phyloP scores from a whole-genome alignment of 2,797 vertebrate species.

The Merluccius polli region DNA sequence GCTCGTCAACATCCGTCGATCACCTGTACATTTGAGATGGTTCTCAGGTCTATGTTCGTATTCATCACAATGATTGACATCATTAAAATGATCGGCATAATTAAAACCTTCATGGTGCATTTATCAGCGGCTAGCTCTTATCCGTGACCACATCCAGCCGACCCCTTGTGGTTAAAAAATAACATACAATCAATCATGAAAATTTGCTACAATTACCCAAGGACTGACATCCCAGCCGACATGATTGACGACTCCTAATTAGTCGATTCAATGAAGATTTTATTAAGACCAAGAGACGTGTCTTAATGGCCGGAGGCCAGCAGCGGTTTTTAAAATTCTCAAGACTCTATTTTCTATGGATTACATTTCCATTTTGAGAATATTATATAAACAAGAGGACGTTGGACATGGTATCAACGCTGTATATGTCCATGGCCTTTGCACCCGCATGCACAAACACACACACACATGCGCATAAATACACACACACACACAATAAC shows the following conservation, averaged over 20 bases:
- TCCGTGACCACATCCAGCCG: conserved; percentile 26
- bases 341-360: no score
- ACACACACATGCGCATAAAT: background rate
- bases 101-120: conserved; percentile 45
- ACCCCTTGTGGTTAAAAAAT: conserved; percentile 23
- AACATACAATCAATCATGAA: conserved; percentile 40
- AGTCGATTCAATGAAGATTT: conserved; percentile 15
- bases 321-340: no score
- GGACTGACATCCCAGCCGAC: conserved; percentile 10
- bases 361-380: no score
- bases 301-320: no score
- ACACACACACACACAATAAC: background rate
- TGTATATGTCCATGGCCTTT: no score
- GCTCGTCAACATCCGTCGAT: conserved; percentile 30
- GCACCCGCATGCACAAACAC: background rate
- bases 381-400: no score
- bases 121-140: conserved; percentile 16
- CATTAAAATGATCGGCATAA: conserved; percentile 36
- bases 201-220: conserved; percentile 18
- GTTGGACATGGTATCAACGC: no score
- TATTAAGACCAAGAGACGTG: background rate
- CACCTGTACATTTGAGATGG: conserved; percentile 24
- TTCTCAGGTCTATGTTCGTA: conserved; percentile 23
- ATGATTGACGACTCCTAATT: conserved; percentile 13
- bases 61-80: conserved; percentile 33